Evolutionary conservation across 2,113 vertebrate species (phyloP).

Genomic region (Cyanocitta stelleri): DNA sequence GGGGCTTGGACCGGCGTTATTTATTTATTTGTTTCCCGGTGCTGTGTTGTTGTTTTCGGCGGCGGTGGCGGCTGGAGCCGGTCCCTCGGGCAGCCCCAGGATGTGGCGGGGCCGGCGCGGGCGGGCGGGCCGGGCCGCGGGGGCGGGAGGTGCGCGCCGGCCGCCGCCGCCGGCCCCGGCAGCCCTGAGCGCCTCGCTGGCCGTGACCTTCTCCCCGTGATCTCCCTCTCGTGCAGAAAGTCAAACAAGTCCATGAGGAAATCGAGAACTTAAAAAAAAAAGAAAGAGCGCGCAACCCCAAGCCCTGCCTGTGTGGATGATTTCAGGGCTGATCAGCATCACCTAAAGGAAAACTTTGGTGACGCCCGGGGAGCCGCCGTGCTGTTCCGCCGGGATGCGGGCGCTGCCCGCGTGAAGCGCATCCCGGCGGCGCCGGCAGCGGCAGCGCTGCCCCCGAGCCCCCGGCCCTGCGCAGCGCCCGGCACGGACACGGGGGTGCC

Average conservation of each 20-base stretch:
- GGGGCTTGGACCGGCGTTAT: neutral
- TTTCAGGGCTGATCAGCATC: neutral
- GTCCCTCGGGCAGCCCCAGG: no score
- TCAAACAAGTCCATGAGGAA: neutral
- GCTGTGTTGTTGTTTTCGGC: neutral
- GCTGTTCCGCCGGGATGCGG: neutral
- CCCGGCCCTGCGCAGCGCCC: neutral
- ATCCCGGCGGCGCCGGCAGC: neutral
- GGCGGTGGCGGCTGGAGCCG: no score
- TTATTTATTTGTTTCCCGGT: neutral
- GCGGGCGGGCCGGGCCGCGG: neutral
- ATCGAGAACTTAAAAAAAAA: neutral
- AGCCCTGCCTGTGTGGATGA: neutral
- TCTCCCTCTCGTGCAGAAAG: neutral
- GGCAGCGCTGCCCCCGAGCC: neutral
- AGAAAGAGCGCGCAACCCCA: neutral
- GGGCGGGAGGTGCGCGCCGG: neutral
- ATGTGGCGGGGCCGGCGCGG: neutral
- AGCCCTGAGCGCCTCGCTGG: neutral
- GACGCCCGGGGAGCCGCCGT: neutral
- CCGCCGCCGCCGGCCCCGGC: neutral
- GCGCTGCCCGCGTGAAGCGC: neutral
- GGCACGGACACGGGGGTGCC: neutral
- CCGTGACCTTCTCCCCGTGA: neutral
- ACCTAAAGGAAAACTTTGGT: slow-evolving; percentile 18